Conservation (phyloP, 2,113 vertebrate genomes). For the Alces alces region DNA sequence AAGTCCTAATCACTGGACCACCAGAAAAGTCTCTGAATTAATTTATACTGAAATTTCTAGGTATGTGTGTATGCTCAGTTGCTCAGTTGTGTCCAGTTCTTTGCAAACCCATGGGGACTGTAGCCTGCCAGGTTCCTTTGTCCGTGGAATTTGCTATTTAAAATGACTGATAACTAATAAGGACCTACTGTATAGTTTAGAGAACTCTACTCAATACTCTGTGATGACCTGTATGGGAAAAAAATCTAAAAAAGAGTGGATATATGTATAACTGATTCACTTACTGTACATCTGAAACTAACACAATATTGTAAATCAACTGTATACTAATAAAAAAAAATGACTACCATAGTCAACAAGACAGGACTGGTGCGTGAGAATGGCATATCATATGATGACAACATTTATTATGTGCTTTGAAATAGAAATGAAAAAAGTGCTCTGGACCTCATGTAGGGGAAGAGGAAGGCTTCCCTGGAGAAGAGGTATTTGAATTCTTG, state of each 20-base stretch:
- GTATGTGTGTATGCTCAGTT: neutral
- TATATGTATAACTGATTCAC: neutral
- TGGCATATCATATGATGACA: accelerated
- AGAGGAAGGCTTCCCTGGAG: neutral
- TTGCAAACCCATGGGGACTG: neutral
- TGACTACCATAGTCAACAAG: neutral
- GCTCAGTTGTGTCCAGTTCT: neutral
- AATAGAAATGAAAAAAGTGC: neutral
- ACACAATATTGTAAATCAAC: neutral
- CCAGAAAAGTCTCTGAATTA: neutral
- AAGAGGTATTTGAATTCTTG: neutral
- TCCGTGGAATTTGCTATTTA: neutral
- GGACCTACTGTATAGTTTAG: neutral
- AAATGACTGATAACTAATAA: neutral
- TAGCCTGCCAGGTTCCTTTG: neutral
- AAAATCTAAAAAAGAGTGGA: neutral
- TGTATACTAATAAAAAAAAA: neutral
- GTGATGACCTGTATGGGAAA: neutral
- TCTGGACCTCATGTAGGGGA: neutral
- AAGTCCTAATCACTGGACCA: neutral
- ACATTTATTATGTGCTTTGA: neutral
- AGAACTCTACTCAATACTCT: neutral
- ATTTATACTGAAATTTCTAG: neutral
- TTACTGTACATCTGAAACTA: neutral
- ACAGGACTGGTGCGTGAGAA: neutral